Base-by-base conservation (phyloP, 2,113 vertebrate genomes). In the Tilapia sparmanii region DNA sequence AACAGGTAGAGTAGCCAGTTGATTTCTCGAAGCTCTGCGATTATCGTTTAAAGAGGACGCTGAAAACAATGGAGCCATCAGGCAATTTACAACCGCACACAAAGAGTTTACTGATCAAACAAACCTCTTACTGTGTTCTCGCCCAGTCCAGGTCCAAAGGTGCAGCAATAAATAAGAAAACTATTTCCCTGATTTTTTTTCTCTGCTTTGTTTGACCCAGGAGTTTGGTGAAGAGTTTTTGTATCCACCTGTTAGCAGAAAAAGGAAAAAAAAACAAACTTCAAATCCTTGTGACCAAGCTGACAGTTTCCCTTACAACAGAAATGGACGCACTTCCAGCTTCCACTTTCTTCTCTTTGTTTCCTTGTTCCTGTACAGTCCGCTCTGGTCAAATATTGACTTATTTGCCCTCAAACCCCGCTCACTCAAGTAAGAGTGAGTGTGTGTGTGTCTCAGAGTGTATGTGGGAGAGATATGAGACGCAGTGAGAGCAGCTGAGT, bases 111-210 rank as follows among this genome's bases (percentile, higher is more conserved):
- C 26, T 91, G 55, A 94, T 89, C 90, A 93, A 93, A 96, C 96
- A 92, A 93, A 97, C 96, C 96, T 97, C 89, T 94, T 87, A 82
- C 42, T 87, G 94, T 55, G 38, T 76, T 68, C 71, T 86, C 85
- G 84, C 86, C 35, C 54, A 92, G 91, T 93, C 92, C 86, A 86
- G 83, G 92, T 95, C 93, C 93, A 93, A 95, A 94, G 89, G 95
- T 96, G 93, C 93, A 93, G 18, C 79, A 83, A 66, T 76, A 88
- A 85, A 66, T 45, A 71, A 90, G 47, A 81, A 87, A 86, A 83
- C 13, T 10, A 87, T 89, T 92, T 94, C 91, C 94, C 19, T 9
- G 35, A 2, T 68, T 47, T 73, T 57, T 7, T 10, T 4, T 8
- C 33, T 42, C 40, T 52, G 73, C 55, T 83, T 80, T 24, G 71